These are phyloP conservation scores for Cantharis rustica DNA, from an alignment of 2,888 invertebrate genomes.

Conservation along the genomic window DNA sequence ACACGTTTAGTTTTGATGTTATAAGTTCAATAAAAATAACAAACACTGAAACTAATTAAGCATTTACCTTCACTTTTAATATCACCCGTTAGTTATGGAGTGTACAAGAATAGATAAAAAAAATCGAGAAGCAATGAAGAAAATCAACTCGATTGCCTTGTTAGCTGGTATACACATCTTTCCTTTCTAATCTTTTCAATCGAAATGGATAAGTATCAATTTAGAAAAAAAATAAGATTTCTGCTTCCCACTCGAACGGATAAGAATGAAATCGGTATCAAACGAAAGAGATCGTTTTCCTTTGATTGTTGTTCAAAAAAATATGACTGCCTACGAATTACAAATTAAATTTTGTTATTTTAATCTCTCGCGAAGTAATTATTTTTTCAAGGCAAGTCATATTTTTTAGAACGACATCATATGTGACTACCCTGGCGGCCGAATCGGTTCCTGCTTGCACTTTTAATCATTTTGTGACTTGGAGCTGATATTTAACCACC, in stretches of 20 bases:
- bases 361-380: too few species aligned
- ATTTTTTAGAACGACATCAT: too few species aligned
- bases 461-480: background rate
- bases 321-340: too few species aligned
- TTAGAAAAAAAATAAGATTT: too few species aligned
- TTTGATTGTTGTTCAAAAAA: too few species aligned
- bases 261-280: too few species aligned
- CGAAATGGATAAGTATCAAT: background rate
- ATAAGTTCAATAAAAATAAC: background rate
- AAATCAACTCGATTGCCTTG: background rate
- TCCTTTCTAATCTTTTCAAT: background rate
- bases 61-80: constrained; percentile 1
- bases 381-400: too few species aligned
- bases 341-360: too few species aligned
- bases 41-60: background rate
- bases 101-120: background rate
- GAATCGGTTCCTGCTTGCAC: background rate
- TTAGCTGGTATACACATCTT: background rate
- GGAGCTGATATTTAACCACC: background rate
- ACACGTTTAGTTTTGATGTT: background rate
- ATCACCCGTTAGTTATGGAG: background rate
- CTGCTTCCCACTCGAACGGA: too few species aligned
- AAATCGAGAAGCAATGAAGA: background rate
- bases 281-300: too few species aligned
- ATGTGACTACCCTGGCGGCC: background rate